A percentile compares a stretch with the other conserved stretches of the same genome.
Evolutionary conservation across 2,113 vertebrate species (phyloP).

Genomic region (Bos indicus): DNA sequence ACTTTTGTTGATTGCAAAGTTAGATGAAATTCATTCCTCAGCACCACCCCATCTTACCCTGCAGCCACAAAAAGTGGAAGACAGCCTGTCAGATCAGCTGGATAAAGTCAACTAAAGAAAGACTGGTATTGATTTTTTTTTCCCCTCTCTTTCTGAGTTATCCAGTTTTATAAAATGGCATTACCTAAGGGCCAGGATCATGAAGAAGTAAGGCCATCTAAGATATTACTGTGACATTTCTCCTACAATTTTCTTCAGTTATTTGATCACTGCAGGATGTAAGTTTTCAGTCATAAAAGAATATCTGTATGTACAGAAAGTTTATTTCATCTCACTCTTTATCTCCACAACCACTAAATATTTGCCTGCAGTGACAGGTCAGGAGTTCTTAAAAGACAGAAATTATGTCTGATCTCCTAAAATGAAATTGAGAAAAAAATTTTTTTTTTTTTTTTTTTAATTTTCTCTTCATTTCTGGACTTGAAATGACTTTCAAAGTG

Average conservation of each 20-base stretch:
- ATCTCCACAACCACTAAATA: background rate
- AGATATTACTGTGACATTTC: background rate
- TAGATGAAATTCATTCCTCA: background rate
- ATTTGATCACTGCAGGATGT: background rate
- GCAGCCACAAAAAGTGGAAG: background rate
- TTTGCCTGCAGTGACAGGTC: background rate
- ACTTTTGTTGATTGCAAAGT: background rate
- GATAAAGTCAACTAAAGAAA: background rate
- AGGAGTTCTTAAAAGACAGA: background rate
- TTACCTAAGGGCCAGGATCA: background rate
- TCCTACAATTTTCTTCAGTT: background rate
- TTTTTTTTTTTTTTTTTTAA: background rate
- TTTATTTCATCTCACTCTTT: background rate
- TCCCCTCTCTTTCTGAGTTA: background rate
- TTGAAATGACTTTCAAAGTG: background rate
- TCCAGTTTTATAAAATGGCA: background rate
- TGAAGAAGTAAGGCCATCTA: background rate
- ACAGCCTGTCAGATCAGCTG: background rate
- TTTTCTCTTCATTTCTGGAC: background rate
- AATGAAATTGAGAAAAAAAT: background rate
- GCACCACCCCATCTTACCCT: too few relatives aligned
- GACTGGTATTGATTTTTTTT: background rate
- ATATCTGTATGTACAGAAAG: background rate
- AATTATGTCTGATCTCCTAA: background rate
- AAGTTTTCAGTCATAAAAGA: background rate